A percentile compares a stretch with the other conserved stretches of the same genome.
These are phyloP conservation scores for Pelobates cultripes DNA, from an alignment of 2,797 vertebrate species.

Conservation along the genomic window DNA sequence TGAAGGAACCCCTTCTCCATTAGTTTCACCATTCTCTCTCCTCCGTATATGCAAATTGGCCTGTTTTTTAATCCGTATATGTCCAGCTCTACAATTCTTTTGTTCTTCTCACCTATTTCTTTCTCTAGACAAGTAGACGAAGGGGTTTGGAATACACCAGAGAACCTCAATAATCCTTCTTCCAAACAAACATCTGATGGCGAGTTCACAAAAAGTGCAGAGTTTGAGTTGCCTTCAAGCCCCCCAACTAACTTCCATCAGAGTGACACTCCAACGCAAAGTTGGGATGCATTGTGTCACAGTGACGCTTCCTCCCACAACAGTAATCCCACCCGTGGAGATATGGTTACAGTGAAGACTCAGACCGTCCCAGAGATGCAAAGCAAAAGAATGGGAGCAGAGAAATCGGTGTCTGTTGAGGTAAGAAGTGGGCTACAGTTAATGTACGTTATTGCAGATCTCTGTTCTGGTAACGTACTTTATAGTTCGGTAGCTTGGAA, in stretches of 20 bases:
- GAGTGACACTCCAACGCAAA: slow-evolving; percentile 67
- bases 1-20: no score
- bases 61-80: no score
- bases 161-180: slow-evolving; percentile 78
- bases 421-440: slow-evolving; percentile 69
- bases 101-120: slow-evolving; percentile 32
- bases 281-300: slow-evolving; percentile 75
- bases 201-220: slow-evolving; percentile 83
- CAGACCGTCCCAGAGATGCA: slow-evolving; percentile 83
- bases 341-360: slow-evolving; percentile 78
- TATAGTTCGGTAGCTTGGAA: no score
- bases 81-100: no score
- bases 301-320: slow-evolving; percentile 62
- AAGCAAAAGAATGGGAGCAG: slow-evolving; percentile 76
- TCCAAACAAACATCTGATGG: slow-evolving; percentile 80
- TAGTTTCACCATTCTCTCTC: no score
- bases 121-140: slow-evolving; percentile 87
- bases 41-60: no score
- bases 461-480: no score
- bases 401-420: slow-evolving; percentile 90
- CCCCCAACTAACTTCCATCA: slow-evolving; percentile 86
- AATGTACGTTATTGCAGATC: no score
- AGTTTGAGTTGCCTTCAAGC: slow-evolving; percentile 85
- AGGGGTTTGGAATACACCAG: slow-evolving; percentile 83
- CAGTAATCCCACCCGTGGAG: slow-evolving; percentile 65